These are phyloP conservation scores for Echinometra lucunter DNA, from an alignment of 53 echinoderm and acorn worm genomes.

Conservation along the genomic window DNA sequence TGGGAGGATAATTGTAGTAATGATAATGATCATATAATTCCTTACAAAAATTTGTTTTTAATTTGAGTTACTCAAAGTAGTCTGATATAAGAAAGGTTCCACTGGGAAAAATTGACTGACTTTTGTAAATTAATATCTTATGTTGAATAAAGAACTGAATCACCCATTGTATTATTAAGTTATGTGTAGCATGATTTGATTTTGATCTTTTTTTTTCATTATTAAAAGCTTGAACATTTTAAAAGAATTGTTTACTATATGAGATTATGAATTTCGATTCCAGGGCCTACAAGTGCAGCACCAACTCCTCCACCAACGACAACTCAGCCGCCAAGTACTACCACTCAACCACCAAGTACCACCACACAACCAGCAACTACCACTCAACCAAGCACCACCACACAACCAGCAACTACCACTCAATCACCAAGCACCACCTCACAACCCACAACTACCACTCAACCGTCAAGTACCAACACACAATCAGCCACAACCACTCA, in stretches of 20 bases:
- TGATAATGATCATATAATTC: no score
- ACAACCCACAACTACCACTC: background rate
- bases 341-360: background rate
- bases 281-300: background rate
- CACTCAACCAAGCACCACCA: background rate
- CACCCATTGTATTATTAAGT: no score
- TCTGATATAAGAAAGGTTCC: no score
- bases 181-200: no score
- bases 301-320: slow-evolving; percentile 7
- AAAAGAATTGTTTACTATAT: background rate
- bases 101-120: no score
- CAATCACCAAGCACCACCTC: background rate
- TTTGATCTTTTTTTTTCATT: no score
- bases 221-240: no score
- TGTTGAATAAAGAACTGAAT: no score
- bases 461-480: background rate
- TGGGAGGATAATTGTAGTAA: no score
- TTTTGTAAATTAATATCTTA: no score
- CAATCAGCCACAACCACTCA: background rate
- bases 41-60: no score
- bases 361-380: background rate
- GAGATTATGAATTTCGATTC: background rate
- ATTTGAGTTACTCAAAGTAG: no score
- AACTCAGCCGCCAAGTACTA: background rate
- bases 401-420: background rate